phyloP scores from a whole-genome alignment of 2,888 invertebrate genomes.

The Lycia hirtaria region DNA sequence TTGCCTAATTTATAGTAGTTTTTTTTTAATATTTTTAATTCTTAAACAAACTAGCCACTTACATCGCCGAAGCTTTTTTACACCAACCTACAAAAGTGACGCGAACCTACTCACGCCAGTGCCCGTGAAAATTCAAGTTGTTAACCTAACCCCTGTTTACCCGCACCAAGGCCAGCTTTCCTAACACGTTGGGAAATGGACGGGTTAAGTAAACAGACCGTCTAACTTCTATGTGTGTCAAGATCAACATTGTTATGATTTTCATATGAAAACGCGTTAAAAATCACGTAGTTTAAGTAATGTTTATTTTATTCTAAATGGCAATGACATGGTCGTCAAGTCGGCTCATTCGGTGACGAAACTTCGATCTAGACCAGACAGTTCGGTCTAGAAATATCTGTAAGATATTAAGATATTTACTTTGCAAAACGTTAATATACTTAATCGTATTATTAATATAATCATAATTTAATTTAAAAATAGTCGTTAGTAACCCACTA shows the following conservation, averaged over 20 bases:
- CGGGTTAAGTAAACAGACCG: conserved; percentile 49
- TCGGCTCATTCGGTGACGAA: conserved; percentile 4
- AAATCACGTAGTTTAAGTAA: conserved; percentile 30
- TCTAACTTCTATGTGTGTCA: conserved; percentile 47
- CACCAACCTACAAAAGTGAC: neutral
- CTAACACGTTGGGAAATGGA: conserved; percentile 54
- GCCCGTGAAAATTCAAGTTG: conserved; percentile 15
- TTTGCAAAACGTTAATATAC: no score
- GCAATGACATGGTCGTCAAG: conserved; percentile 29
- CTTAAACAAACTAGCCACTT: neutral
- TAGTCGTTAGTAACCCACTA: no score
- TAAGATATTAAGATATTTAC: neutral
- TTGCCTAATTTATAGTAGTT: no score
- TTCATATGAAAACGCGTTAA: conserved; percentile 34
- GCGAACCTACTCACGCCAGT: neutral
- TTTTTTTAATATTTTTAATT: no score
- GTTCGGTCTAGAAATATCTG: neutral
- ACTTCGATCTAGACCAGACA: neutral
- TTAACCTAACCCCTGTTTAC: conserved; percentile 34
- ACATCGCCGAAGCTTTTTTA: neutral
- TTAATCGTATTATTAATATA: no score
- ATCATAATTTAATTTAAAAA: no score
- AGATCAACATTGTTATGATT: conserved; percentile 43
- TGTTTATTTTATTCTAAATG: conserved; percentile 37
- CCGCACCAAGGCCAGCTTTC: conserved; percentile 52